Evolutionary conservation across 1,140 invertebrate species (phyloP), one percentile per base, ranked within the genome.

Genomic region (Argopecten irradians): DNA sequence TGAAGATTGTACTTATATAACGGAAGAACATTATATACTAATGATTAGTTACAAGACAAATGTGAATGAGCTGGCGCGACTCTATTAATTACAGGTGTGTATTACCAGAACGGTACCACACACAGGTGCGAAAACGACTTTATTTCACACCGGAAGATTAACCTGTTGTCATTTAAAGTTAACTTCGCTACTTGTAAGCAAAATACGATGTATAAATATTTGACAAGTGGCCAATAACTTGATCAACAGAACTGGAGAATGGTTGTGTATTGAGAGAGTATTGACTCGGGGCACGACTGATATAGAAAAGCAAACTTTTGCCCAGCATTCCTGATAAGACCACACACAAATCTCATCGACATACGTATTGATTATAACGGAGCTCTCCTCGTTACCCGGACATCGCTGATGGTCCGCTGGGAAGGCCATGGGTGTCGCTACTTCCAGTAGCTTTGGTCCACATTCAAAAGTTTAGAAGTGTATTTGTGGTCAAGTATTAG

Each of bases 31-130:
- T 71, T 71, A 28, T 28, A 71, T 28, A 16, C 5, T n/a, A n/a
- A 28, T 71, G 28, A 71, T 71, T 71, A 71, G 55, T 71, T 71
- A 71, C 55, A 71, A n/a, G n/a, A 71, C n/a, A 46, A 46, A 71
- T 71, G 55, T 71, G 55, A 71, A 71, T 71, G 55, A n/a, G 28
- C 55, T 71, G 5, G n/a, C n/a, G n/a, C 5, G n/a, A 28, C 28
- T 71, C 7, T 28, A 3, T 28, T 19, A 55, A 5, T 28, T 16
- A 71, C 55, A 71, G 43, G 43, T 46, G 43, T 71, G 55, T 71
- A 71, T 71, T 71, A 71, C 22, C n/a, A 28, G 28, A 28, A 22
- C n/a, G 55, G 55, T 71, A n/a, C 22, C 55, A 71, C 55, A 28
- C 55, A 28, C n/a, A 28, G 55, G 55, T 71, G 55, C 16, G 55